Evolutionary conservation across 2,888 invertebrate species (phyloP), one percentile per base, ranked within the genome.

Genomic region (Kryphioiulus occultus): DNA sequence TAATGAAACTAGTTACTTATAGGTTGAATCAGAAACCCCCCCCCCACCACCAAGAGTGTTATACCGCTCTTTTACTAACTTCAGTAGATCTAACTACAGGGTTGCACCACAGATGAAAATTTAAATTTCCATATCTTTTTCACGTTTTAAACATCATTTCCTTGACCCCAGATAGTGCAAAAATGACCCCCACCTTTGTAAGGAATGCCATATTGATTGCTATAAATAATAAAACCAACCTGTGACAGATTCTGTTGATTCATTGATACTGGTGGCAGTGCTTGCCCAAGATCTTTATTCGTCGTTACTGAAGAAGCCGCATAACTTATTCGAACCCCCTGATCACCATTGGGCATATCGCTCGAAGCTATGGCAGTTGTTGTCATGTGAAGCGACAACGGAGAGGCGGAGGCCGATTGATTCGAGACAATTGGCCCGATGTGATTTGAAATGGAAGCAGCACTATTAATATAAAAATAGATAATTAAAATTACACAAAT

Each of bases 221-320:
- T n/a, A n/a, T n/a, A 5, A 39, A 39, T 9, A 39, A 39, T 39
- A 39, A 39, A 42, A 9, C 86, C 10, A 32, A 86, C 86, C 42
- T 86, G 86, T 9, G 86, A 39, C 47, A 86, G 44, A 35, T 26
- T 47, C 26, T 47, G 86, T 53, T 86, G 86, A 86, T 26, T 85
- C 35, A 85, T 9, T 32, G 42, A 85, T 42, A 47, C 47, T 4
- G 82, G 32, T 82, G n/a, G n/a, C n/a, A 82, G 30, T 0, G 82
- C 19, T 19, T 82, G 82, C 12, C 26, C 32, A 82, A 82, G 82
- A 32, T 82, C 82, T 32, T 82, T 82, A 82, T 17, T 82, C n/a
- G 82, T 7, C 32, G 82, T 10, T n/a, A 82, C 22, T 3, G 82
- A 85, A 32, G 35, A 85, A 3, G 44, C 32, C 35, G 85, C 32